Conservation (phyloP, 2,113 vertebrate species). For the Campylorhamphus procurvoides region DNA sequence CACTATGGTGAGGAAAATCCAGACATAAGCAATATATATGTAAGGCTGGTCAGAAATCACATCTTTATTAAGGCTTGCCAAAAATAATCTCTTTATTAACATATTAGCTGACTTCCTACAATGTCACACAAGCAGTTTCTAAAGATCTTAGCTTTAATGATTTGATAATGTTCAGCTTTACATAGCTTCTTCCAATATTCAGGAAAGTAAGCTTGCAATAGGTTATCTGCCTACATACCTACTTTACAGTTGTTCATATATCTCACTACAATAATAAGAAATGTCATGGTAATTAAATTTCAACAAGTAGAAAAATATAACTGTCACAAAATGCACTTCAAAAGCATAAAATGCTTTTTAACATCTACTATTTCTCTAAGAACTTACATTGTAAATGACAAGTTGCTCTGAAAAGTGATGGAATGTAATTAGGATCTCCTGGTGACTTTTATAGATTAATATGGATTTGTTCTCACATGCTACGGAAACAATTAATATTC, state of each 20-base stretch:
- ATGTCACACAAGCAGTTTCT: background rate
- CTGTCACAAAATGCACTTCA: background rate
- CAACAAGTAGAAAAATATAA: background rate
- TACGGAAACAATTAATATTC: background rate
- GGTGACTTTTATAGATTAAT: background rate
- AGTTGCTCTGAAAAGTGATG: background rate
- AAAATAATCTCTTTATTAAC: background rate
- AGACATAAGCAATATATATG: accelerated
- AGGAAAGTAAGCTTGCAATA: background rate
- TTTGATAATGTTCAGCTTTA: background rate
- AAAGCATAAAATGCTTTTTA: background rate
- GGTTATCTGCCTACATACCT: background rate
- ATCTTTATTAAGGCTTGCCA: background rate
- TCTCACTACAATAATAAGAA: background rate
- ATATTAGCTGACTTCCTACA: background rate
- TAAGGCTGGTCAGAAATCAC: background rate
- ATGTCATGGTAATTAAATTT: background rate
- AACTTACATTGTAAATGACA: background rate
- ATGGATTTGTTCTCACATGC: background rate
- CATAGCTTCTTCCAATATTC: background rate
- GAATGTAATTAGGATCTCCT: background rate
- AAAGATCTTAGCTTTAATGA: background rate
- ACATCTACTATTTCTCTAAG: background rate
- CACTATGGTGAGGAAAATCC: background rate
- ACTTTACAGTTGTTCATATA: background rate